phyloP scores from a whole-genome alignment of 2,888 invertebrate species.

The Orchesellides sinensis region DNA sequence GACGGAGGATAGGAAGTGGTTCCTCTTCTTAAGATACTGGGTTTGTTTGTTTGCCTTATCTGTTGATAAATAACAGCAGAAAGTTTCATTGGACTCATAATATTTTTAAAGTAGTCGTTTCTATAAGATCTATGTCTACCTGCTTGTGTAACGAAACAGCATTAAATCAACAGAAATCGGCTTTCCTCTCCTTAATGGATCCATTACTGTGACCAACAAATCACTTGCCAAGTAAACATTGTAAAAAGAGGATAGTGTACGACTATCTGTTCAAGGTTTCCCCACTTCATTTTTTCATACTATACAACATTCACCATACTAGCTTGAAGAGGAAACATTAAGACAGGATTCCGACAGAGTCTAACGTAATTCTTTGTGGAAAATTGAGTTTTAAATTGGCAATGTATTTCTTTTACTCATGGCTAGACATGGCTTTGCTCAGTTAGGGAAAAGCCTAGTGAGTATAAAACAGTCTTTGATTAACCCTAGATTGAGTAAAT shows the following conservation, averaged over 20 bases:
- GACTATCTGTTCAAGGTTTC: background rate
- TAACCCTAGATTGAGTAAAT: slow-evolving; percentile 23
- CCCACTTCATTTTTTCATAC: slow-evolving; percentile 1
- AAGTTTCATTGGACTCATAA: slow-evolving; percentile 35
- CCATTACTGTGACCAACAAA: slow-evolving; percentile 66
- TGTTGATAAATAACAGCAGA: slow-evolving; percentile 50
- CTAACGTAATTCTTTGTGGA: slow-evolving; percentile 34
- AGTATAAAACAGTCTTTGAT: slow-evolving; percentile 34
- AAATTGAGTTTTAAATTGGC: slow-evolving; percentile 59
- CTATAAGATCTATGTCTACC: slow-evolving; percentile 59
- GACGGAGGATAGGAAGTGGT: background rate
- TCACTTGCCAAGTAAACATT: slow-evolving; percentile 59
- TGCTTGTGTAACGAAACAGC: slow-evolving; percentile 58
- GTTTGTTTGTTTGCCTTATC: slow-evolving; percentile 59
- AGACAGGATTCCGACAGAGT: slow-evolving; percentile 20
- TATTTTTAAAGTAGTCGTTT: slow-evolving; percentile 58
- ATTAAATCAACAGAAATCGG: slow-evolving; percentile 68
- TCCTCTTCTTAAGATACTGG: slow-evolving; percentile 22
- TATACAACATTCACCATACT: background rate
- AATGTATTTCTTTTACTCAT: slow-evolving; percentile 27
- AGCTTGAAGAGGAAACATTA: slow-evolving; percentile 40
- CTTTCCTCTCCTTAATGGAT: slow-evolving; percentile 66
- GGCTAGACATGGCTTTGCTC: background rate
- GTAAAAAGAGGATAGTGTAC: slow-evolving; percentile 8
- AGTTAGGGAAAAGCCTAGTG: slow-evolving; percentile 11